These are phyloP conservation scores for Sylvia atricapilla DNA, from an alignment of 2,113 vertebrate genomes.

Conservation along the genomic window DNA sequence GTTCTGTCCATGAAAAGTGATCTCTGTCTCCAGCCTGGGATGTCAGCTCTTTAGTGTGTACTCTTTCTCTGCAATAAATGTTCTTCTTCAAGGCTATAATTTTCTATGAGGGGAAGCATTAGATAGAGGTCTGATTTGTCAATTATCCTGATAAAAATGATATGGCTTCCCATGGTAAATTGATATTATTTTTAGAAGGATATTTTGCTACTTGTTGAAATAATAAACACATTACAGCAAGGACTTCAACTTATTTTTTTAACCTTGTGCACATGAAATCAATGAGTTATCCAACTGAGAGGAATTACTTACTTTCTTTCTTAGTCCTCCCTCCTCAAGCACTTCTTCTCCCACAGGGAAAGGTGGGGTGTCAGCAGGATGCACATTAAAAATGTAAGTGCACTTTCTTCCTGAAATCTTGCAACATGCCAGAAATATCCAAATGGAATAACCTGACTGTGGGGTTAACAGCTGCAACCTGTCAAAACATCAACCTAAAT, in stretches of 20 bases:
- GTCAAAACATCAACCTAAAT: not conserved
- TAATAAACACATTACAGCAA: not conserved
- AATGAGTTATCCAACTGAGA: not conserved
- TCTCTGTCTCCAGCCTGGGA: not conserved
- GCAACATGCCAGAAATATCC: not conserved
- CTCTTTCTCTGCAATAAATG: not conserved
- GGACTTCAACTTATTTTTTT: not conserved
- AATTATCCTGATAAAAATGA: constrained; percentile 48
- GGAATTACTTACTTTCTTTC: not conserved
- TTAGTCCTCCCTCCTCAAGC: not conserved
- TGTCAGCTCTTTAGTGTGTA: not conserved
- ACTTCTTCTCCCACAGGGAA: not conserved
- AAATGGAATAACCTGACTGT: not conserved
- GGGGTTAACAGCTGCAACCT: not conserved
- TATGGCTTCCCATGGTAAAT: constrained; percentile 7
- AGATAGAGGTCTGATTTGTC: constrained; percentile 3
- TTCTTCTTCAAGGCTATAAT: not conserved
- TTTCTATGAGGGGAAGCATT: not conserved
- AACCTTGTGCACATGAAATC: not conserved
- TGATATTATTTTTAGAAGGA: constrained; percentile 47
- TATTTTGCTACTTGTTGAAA: constrained; percentile 24
- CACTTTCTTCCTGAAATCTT: not conserved
- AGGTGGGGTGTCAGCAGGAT: constrained; percentile 25
- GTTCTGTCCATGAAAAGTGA: not conserved
- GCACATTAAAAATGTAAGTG: not conserved